Evolutionary conservation across 1,140 invertebrate genomes (phyloP).

Genomic region (Diabrotica virgifera): DNA sequence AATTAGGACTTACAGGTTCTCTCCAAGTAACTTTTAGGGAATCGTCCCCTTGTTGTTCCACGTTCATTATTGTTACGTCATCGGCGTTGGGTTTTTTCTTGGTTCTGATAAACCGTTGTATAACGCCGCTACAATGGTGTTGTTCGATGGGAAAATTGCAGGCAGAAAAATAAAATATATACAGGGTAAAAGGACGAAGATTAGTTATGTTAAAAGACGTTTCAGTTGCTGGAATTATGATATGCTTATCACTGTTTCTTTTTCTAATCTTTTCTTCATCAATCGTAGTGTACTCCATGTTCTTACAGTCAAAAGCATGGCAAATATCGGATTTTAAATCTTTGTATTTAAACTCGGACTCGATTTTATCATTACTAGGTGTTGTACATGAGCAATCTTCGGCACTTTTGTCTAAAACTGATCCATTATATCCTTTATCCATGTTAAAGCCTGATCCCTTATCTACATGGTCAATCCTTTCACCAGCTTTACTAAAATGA

Average conservation of each 20-base stretch:
- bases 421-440: too few species aligned
- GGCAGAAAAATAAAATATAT: slow-evolving; percentile 53
- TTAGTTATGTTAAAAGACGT: slow-evolving; percentile 34
- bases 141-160: slow-evolving; percentile 47
- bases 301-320: slow-evolving; percentile 20
- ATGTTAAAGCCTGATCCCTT: too few species aligned
- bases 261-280: not conserved
- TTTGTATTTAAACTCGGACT: too few species aligned
- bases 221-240: not conserved
- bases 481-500: too few species aligned
- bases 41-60: slow-evolving; percentile 40
- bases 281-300: slow-evolving; percentile 22
- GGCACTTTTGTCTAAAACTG: too few species aligned
- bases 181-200: slow-evolving; percentile 51
- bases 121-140: slow-evolving; percentile 39
- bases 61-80: slow-evolving; percentile 39
- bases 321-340: too few species aligned
- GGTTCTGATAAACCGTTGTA: slow-evolving; percentile 45
- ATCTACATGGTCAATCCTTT: too few species aligned
- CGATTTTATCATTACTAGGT: too few species aligned
- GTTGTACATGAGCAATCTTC: too few species aligned
- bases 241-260: slow-evolving; percentile 5
- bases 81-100: slow-evolving; percentile 43
- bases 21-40: slow-evolving; percentile 56
- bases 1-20: slow-evolving; percentile 60